Conservation (phyloP, 1,140 invertebrate genomes). For the Drosophila miranda region DNA sequence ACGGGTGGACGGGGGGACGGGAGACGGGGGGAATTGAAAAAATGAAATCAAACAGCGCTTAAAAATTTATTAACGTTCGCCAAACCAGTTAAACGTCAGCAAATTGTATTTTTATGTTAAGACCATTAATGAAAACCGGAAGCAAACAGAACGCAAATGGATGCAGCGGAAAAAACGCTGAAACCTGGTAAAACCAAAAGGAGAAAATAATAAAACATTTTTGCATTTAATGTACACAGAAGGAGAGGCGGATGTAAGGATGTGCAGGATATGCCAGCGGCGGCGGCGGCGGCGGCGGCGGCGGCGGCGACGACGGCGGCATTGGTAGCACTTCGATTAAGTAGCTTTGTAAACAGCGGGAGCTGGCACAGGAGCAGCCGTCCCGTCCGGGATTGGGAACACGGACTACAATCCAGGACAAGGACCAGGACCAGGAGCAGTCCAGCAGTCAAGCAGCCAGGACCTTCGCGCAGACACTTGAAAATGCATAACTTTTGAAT, state of each 20-base stretch:
- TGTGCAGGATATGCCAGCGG: slow-evolving; percentile 44
- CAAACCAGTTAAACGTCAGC: slow-evolving; percentile 75
- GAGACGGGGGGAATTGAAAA: slow-evolving; percentile 10
- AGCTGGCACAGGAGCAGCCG: slow-evolving; percentile 33
- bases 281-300: background rate
- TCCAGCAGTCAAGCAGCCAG: slow-evolving; percentile 5
- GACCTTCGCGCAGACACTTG: slow-evolving; percentile 59
- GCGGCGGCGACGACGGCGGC: slow-evolving; percentile 27
- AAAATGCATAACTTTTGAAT: slow-evolving; percentile 74
- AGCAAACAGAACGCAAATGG: slow-evolving; percentile 65
- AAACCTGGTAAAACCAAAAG: slow-evolving; percentile 21
- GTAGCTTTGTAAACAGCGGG: slow-evolving; percentile 76
- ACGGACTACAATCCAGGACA: slow-evolving; percentile 7
- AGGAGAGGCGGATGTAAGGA: slow-evolving; percentile 11
- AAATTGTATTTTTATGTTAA: slow-evolving; percentile 80
- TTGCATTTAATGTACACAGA: slow-evolving; percentile 65
- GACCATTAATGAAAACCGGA: slow-evolving; percentile 77
- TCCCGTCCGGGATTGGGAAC: background rate
- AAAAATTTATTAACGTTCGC: slow-evolving; percentile 72
- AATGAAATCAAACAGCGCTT: slow-evolving; percentile 74
- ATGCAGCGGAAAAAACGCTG: slow-evolving; percentile 16
- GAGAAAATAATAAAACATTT: slow-evolving; percentile 56
- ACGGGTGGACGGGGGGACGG: background rate
- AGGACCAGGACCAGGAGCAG: slow-evolving; percentile 8
- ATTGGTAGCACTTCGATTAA: slow-evolving; percentile 77